phyloP scores from a whole-genome alignment of 1,140 invertebrate species.

The Sminthurides bifidus region DNA sequence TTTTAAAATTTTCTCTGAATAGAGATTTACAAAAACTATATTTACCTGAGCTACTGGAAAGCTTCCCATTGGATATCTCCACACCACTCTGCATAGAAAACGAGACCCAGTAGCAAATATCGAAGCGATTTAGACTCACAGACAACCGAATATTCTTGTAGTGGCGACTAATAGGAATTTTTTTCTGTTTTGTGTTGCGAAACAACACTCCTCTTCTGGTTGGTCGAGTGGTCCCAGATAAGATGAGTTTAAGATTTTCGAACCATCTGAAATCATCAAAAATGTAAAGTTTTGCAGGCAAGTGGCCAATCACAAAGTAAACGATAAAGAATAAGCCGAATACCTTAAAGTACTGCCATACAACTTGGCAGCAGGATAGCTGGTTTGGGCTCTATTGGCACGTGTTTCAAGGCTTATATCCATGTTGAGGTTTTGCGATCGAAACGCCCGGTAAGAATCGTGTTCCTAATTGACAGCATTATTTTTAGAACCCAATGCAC shows the following conservation, averaged over 20 bases:
- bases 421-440: constrained; percentile 85
- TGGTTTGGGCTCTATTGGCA: constrained; percentile 18
- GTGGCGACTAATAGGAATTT: constrained; percentile 83
- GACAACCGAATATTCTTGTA: constrained; percentile 77
- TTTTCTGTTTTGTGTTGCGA: constrained; percentile 64
- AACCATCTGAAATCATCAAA: constrained; percentile 55
- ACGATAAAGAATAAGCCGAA: too few species aligned
- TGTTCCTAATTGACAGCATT: constrained; percentile 52
- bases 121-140: constrained; percentile 75
- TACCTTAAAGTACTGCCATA: constrained; percentile 77
- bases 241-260: constrained; percentile 86
- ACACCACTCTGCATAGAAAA: constrained; percentile 90
- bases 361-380: constrained; percentile 59
- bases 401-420: constrained; percentile 74
- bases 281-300: too few species aligned
- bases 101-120: constrained; percentile 97
- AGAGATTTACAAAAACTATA: neutral
- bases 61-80: constrained; percentile 72
- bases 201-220: constrained; percentile 82
- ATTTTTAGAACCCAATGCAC: too few species aligned
- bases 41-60: constrained; percentile 63
- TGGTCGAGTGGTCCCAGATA: constrained; percentile 89
- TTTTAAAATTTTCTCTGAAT: neutral
- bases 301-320: too few species aligned
- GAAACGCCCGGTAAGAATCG: constrained; percentile 77